phyloP scores from a whole-genome alignment of 2,888 invertebrate genomes.

The Auanema freiburgensis region DNA sequence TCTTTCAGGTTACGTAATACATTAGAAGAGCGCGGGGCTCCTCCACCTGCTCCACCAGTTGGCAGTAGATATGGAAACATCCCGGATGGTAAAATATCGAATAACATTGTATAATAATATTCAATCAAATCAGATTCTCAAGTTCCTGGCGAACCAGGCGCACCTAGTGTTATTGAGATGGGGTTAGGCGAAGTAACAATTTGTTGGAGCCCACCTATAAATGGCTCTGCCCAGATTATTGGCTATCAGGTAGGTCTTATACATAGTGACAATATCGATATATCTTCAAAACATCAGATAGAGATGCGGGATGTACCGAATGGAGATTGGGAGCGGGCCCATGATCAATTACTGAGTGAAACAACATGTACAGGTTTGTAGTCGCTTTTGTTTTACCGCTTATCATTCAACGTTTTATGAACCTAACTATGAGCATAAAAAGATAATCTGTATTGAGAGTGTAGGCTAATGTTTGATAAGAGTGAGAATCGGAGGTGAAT shows the following conservation, averaged over 20 bases:
- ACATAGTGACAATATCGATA: not conserved
- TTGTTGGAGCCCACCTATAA: slow-evolving; percentile 57
- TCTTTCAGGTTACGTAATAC: slow-evolving; percentile 25
- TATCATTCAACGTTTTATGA: not conserved
- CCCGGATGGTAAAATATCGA: slow-evolving; percentile 1
- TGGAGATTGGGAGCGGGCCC: slow-evolving; percentile 59
- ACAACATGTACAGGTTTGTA: slow-evolving; percentile 56
- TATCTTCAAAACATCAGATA: slow-evolving; percentile 28
- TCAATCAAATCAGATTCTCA: not conserved
- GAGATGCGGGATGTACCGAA: slow-evolving; percentile 55
- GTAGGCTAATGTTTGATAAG: too few species aligned
- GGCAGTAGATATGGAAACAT: slow-evolving; percentile 16
- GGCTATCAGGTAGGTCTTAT: slow-evolving; percentile 53
- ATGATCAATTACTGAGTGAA: slow-evolving; percentile 57
- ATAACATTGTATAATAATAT: not conserved
- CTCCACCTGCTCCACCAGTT: slow-evolving; percentile 40
- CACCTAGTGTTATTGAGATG: slow-evolving; percentile 54
- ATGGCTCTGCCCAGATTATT: slow-evolving; percentile 40
- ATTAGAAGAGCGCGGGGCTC: slow-evolving; percentile 31
- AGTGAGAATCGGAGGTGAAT: not conserved
- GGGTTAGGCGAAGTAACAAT: slow-evolving; percentile 57
- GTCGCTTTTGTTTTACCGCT: slow-evolving; percentile 4
- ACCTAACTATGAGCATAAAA: not conserved
- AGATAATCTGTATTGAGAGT: not conserved
- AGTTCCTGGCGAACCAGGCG: slow-evolving; percentile 54